Evolutionary conservation across 1,140 invertebrate genomes (phyloP), one percentile per base, ranked within the genome.

Genomic region (Camponotus vicinus): DNA sequence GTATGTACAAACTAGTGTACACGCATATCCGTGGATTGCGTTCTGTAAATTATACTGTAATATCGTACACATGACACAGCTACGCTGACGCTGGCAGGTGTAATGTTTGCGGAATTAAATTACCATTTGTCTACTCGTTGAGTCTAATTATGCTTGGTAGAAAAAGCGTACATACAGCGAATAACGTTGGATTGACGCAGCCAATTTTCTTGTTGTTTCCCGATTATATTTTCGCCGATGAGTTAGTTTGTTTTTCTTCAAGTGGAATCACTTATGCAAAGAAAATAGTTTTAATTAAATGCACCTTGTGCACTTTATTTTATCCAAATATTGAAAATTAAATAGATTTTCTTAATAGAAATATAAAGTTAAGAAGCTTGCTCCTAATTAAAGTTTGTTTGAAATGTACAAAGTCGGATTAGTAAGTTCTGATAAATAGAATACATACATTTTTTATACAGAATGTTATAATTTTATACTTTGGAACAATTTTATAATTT

Each of bases 51-150:
- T 82, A 71, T 27, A 82, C 9, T 42, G n/a, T 71, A 61, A 71
- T 59, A 80, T 70, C 77, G 45, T 18, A 27, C 55, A 71, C 78
- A 82, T n/a, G 66, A 21, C 27, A 15, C 52, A 42, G 37, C 37
- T 45, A 73, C 40, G 69, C 40, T 83, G 69, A 83, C 32, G 55
- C 57, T 61, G 66, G 80, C 49, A 45, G 55, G 80, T 63, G 49
- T 84, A 86, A 84, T 77, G 55, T 87, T 85, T 64, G 27, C 69
- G n/a, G 82, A 76, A 76, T 87, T 76, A 64, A 84, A 76, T 86
- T 84, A 75, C 21, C 32, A 59, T 84, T 66, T 71, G 42, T 32
- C n/a, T 75, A 83, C 42, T 83, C 69, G 55, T 83, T 61, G 27
- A 59, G 11, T 45, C 21, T 63, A 75, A 83, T 83, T 75, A 83